A percentile compares a stretch with the other conserved stretches of the same genome.
Evolutionary conservation across 2,797 vertebrate genomes (phyloP).

Genomic region (Myotis findleyi): DNA sequence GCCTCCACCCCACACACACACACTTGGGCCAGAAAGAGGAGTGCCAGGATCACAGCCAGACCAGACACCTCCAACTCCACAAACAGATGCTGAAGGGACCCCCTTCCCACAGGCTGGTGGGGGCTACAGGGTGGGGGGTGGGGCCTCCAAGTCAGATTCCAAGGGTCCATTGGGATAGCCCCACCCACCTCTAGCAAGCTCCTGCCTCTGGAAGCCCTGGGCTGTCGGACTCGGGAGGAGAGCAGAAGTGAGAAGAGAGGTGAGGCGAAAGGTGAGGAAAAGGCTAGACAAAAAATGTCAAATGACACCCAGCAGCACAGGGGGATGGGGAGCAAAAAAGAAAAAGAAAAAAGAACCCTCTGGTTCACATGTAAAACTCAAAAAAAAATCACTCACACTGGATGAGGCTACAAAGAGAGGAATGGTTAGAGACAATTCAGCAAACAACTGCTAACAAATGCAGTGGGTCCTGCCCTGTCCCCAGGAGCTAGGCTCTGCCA

Average conservation of each 20-base stretch:
- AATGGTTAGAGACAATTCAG: constrained; percentile 54
- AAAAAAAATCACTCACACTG: neutral
- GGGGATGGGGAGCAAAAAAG: neutral
- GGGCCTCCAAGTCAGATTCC: constrained; percentile 18
- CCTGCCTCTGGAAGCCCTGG: neutral
- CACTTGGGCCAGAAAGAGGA: neutral
- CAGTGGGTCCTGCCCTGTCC: constrained; percentile 33
- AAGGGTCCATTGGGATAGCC: neutral
- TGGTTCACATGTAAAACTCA: constrained; percentile 41
- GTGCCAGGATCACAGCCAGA: neutral
- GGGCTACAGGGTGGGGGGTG: neutral
- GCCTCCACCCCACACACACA: neutral
- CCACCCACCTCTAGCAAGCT: neutral
- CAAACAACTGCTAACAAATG: neutral
- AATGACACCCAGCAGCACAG: neutral
- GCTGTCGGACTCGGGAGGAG: neutral
- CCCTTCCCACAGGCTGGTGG: neutral
- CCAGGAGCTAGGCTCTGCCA: constrained; percentile 1
- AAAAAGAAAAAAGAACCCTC: neutral
- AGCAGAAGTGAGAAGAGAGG: neutral
- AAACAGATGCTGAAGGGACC: constrained; percentile 31
- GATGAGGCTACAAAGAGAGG: neutral
- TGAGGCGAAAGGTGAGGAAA: neutral
- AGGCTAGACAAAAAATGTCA: constrained; percentile 5
- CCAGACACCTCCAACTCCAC: neutral